Percentiles rank a stretch among this genome's conserved stretches.
These are phyloP conservation scores for Irena cyanogastra DNA, from an alignment of 2,113 vertebrate species.

Conservation along the genomic window DNA sequence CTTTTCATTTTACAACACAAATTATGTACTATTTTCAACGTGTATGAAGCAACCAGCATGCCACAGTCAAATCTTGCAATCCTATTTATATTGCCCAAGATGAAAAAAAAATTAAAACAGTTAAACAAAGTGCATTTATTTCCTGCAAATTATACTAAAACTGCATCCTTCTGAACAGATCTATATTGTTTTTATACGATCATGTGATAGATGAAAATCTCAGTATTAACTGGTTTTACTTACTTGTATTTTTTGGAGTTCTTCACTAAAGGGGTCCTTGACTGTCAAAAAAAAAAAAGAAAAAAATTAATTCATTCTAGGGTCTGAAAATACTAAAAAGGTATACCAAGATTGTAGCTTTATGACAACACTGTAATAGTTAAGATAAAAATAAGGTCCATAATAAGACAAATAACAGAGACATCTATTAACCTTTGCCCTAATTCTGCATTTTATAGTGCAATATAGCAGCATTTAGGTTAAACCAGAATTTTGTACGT, in stretches of 20 bases:
- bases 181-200: not conserved
- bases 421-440: not conserved
- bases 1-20: not conserved
- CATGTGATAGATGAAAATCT: not conserved
- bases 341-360: not conserved
- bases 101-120: not conserved
- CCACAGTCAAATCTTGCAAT: not conserved
- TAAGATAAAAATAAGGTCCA: not conserved
- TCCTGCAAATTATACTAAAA: not conserved
- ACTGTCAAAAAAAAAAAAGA: slow-evolving; percentile 59
- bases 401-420: not conserved
- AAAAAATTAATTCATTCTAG: not conserved
- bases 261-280: slow-evolving; percentile 64
- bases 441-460: not conserved
- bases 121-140: not conserved
- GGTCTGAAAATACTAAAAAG: not conserved
- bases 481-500: not conserved
- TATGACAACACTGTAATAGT: not conserved
- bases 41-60: not conserved
- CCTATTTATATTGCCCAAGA: not conserved
- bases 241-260: slow-evolving; percentile 67
- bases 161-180: not conserved
- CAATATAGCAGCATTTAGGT: not conserved
- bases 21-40: not conserved
- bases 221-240: slow-evolving; percentile 45